Evolutionary conservation across 2,888 invertebrate species (phyloP).

Genomic region (Galerucella nymphaeae): DNA sequence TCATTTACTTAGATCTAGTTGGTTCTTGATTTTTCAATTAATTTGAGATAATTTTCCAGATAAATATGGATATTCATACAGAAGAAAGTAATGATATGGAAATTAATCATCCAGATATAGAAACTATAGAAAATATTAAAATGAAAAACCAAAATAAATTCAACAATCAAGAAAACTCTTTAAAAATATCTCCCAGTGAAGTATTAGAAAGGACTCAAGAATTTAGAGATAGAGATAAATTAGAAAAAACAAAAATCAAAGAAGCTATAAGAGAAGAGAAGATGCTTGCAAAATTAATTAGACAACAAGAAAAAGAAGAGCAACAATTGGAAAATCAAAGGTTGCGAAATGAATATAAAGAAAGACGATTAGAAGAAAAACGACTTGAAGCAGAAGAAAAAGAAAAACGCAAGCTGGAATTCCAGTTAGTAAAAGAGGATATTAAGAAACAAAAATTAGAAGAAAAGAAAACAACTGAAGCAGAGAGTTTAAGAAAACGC

Average conservation of each 20-base stretch:
- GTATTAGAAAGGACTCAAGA: not conserved
- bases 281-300: not conserved
- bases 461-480: constrained; percentile 32
- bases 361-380: constrained; percentile 19
- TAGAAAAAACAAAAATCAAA: not conserved
- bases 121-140: constrained; percentile 13
- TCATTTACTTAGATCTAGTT: no score
- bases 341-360: constrained; percentile 15
- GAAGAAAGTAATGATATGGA: constrained; percentile 28
- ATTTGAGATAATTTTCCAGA: not conserved
- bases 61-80: constrained; percentile 10
- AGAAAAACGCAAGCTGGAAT: constrained; percentile 10
- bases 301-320: constrained; percentile 5
- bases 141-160: not conserved
- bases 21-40: not conserved
- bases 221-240: not conserved
- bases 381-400: not conserved
- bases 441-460: constrained; percentile 6
- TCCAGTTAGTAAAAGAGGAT: constrained; percentile 8
- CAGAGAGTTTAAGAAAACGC: constrained; percentile 31
- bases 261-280: constrained; percentile 16
- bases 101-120: constrained; percentile 30
- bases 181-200: not conserved
- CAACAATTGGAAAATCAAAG: constrained; percentile 9
- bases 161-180: not conserved